Evolutionary conservation across 2,888 invertebrate genomes (phyloP).

Genomic region (Girardia tigrina): DNA sequence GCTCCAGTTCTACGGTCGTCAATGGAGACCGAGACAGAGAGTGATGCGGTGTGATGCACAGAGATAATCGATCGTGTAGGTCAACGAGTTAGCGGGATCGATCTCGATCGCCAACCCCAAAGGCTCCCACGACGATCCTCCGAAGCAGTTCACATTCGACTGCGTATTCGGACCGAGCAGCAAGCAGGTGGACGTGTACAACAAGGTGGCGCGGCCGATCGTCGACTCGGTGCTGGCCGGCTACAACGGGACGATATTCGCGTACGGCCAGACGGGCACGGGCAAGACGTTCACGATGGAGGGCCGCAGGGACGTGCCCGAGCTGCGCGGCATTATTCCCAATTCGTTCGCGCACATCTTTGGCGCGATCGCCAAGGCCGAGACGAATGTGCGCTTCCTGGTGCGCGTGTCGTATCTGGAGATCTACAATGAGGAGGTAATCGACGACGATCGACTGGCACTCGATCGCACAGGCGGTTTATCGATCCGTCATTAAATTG

Average conservation of each 20-base stretch:
- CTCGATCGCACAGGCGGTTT: background rate
- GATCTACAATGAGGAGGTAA: constrained; percentile 94
- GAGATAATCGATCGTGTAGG: constrained; percentile 40
- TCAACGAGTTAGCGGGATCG: constrained; percentile 58
- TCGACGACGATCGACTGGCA: background rate
- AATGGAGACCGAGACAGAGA: no score
- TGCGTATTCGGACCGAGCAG: constrained; percentile 75
- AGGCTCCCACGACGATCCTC: constrained; percentile 59
- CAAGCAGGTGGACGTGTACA: constrained; percentile 78
- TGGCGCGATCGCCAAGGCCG: constrained; percentile 84
- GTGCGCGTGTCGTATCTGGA: constrained; percentile 93
- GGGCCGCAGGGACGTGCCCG: constrained; percentile 70
- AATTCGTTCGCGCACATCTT: constrained; percentile 98
- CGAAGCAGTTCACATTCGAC: constrained; percentile 83
- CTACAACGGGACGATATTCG: constrained; percentile 71
- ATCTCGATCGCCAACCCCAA: constrained; percentile 63
- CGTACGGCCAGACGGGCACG: constrained; percentile 65
- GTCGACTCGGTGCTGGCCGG: constrained; percentile 88
- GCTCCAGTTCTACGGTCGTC: no score
- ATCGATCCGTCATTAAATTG: background rate
- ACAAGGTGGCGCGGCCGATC: constrained; percentile 84
- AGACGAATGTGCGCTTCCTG: constrained; percentile 75
- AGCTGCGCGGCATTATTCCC: constrained; percentile 84
- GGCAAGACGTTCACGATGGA: constrained; percentile 99
- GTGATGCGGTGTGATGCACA: no score